Base-by-base conservation (phyloP, 1,140 invertebrate genomes). In the Dinoponera quadriceps region DNA sequence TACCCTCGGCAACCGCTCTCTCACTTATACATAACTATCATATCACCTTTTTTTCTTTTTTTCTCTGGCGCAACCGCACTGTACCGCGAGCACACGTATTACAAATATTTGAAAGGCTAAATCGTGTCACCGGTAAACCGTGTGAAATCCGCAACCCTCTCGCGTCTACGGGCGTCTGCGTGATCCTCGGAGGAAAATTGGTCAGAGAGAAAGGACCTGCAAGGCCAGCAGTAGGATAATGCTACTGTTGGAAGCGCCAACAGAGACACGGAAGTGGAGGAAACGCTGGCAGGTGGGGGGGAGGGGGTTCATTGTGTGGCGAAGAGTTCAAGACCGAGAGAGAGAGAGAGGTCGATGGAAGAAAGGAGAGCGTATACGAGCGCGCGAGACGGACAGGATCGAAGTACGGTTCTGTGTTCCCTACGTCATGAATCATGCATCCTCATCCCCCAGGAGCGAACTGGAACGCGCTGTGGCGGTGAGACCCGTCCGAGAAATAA, bases 381-480 rank as follows among this genome's bases (percentile, higher is more conserved):
- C 7, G 38, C 7, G n/a, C 38, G 38, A 60, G 68, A 80, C 49
- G 71, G 16, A 65, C 71, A 27, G 72, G 85, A 89, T 90, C 83
- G 86, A 87, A 88, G 87, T 80, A 87, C 88, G 78, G 85, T 86
- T 33, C 69, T 68, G 69, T 88, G 86, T 90, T 85, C 85, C 88
- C 77, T 33, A 88, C 86, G 89, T 91, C 91, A 92, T 93, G 93
- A 94, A 93, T 94, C 92, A 92, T 93, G 89, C 91, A 92, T 91
- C 88, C 84, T 83, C 81, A 82, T 84, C 68, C 83, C 85, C 78
- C 44, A 86, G 66, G 72, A 89, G 78, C 69, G 84, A 89, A 89
- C 84, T 89, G 75, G 85, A 91, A 86, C 89, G 80, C 75, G 84
- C 65, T 84, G 68, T 65, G 80, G 82, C 86, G 75, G 69, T 81